phyloP scores from a whole-genome alignment of 2,797 vertebrate species.

The Labeo calbasu region DNA sequence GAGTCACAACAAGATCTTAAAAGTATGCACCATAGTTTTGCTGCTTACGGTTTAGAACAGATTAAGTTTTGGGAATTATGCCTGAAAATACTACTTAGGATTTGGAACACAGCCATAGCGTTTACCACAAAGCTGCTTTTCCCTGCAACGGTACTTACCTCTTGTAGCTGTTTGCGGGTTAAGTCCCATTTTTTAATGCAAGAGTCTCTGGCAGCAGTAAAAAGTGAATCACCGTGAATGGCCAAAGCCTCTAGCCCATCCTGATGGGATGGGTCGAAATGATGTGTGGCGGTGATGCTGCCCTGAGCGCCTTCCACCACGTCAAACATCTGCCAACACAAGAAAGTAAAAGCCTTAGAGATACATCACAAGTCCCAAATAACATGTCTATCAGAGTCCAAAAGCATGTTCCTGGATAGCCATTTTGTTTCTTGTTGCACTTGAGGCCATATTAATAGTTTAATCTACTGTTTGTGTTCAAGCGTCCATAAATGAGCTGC shows the following conservation, averaged over 20 bases:
- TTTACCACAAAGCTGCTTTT: not conserved
- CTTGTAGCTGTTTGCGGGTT: slow-evolving; percentile 86
- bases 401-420: not conserved
- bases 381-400: not conserved
- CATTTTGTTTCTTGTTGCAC: slow-evolving; percentile 2
- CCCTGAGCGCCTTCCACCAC: slow-evolving; percentile 94
- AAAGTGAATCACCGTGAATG: slow-evolving; percentile 86
- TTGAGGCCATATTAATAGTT: slow-evolving; percentile 25
- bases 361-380: not conserved
- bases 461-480: slow-evolving; percentile 42
- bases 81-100: slow-evolving; percentile 1
- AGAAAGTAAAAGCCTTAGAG: not conserved
- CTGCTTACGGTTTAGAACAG: not conserved
- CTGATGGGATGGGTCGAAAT: slow-evolving; percentile 91
- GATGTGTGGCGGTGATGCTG: slow-evolving; percentile 85
- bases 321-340: slow-evolving; percentile 89
- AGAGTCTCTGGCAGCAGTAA: slow-evolving; percentile 91
- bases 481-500: slow-evolving; percentile 20
- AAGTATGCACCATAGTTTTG: not conserved
- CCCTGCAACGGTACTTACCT: slow-evolving; percentile 71
- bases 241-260: slow-evolving; percentile 90
- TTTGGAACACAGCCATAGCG: not conserved
- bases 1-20: not conserved
- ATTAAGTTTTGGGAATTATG: not conserved
- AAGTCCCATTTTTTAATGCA: slow-evolving; percentile 97